A percentile compares a stretch with the other conserved stretches of the same genome.
Evolutionary conservation across 2,113 vertebrate genomes (phyloP).

Genomic region (Rhynchomys soricoides): DNA sequence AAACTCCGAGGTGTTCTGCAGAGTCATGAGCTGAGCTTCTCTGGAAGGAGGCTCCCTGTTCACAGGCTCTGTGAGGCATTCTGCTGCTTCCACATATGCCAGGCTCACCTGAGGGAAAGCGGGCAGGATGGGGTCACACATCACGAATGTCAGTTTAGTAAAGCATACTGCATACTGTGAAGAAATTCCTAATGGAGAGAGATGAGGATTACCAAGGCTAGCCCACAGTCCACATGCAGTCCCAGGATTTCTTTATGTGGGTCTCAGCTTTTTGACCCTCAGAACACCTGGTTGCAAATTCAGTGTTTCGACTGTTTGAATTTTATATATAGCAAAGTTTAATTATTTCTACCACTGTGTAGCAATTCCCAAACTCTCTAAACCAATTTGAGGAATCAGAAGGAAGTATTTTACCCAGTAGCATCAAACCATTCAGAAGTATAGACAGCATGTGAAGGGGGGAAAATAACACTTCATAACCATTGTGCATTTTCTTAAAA

Average conservation of each 20-base stretch:
- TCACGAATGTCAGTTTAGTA: neutral
- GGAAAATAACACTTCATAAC: constrained; percentile 10
- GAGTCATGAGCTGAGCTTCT: constrained; percentile 87
- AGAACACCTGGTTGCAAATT: constrained; percentile 28
- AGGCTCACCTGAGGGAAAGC: constrained; percentile 85
- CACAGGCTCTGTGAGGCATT: constrained; percentile 70
- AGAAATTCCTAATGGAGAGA: neutral
- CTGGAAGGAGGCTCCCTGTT: constrained; percentile 89
- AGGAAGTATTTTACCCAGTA: constrained; percentile 35
- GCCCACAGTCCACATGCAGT: neutral
- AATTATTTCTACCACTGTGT: neutral
- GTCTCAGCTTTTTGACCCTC: neutral
- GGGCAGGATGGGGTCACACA: neutral
- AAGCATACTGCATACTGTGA: neutral
- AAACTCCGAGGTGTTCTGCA: constrained; percentile 89
- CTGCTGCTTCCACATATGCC: constrained; percentile 89
- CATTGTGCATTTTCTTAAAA: constrained; percentile 59
- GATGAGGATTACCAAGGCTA: neutral
- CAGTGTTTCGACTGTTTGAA: neutral
- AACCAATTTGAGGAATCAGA: constrained; percentile 32
- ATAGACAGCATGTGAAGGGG: neutral
- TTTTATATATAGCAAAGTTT: constrained; percentile 6
- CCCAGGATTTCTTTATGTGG: neutral
- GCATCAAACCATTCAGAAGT: constrained; percentile 33
- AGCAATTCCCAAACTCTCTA: constrained; percentile 53